Conservation (phyloP, 2,888 invertebrate genomes). For the Sthenelais limicola region DNA sequence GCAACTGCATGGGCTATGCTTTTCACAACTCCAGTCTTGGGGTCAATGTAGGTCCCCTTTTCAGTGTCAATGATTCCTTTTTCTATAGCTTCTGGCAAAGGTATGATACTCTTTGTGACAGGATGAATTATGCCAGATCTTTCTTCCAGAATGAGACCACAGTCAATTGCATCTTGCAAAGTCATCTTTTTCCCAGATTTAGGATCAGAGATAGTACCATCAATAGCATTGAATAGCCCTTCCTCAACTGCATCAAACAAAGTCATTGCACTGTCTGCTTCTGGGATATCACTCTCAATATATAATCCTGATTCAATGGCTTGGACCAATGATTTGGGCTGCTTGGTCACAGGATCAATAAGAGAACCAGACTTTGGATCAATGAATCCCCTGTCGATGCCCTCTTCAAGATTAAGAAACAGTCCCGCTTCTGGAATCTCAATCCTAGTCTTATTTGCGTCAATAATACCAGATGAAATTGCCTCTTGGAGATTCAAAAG, state of each 20-base stretch:
- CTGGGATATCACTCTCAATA: slow-evolving; percentile 66
- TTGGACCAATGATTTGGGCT: slow-evolving; percentile 80
- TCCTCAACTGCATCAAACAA: slow-evolving; percentile 87
- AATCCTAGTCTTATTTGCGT: slow-evolving; percentile 50
- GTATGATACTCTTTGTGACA: slow-evolving; percentile 82
- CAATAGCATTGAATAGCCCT: slow-evolving; percentile 89
- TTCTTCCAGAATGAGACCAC: slow-evolving; percentile 50
- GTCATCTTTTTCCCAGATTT: slow-evolving; percentile 73
- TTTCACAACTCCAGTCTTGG: slow-evolving; percentile 41
- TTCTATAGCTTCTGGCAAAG: slow-evolving; percentile 88
- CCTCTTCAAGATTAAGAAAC: slow-evolving; percentile 91
- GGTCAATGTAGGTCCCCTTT: slow-evolving; percentile 45
- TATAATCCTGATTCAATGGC: slow-evolving; percentile 82
- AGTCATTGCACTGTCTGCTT: slow-evolving; percentile 76
- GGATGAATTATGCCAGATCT: slow-evolving; percentile 72
- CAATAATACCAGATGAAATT: slow-evolving; percentile 42
- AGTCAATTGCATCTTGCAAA: slow-evolving; percentile 40
- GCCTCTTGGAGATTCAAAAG: slow-evolving; percentile 88
- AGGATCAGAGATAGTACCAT: slow-evolving; percentile 87
- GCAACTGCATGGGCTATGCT: slow-evolving; percentile 21
- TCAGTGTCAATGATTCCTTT: slow-evolving; percentile 74
- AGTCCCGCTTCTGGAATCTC: slow-evolving; percentile 78
- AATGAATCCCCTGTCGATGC: slow-evolving; percentile 84
- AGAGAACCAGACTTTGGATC: slow-evolving; percentile 78
- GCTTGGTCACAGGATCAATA: slow-evolving; percentile 74